These are phyloP conservation scores for Odontesthes bonariensis DNA, from an alignment of 2,113 vertebrate species.

Conservation along the genomic window DNA sequence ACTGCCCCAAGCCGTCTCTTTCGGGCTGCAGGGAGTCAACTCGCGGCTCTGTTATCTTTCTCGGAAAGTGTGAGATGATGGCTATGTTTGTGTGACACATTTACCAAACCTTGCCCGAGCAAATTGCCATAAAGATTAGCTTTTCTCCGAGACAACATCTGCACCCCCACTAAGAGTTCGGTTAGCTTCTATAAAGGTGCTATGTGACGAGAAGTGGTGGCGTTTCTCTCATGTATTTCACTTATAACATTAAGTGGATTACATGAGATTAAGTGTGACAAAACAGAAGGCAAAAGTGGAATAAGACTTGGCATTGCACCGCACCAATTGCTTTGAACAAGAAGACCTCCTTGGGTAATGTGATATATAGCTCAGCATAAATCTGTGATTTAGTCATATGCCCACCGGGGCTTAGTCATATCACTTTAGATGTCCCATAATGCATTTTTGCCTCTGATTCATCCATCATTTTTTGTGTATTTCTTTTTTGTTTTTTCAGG, in stretches of 20 bases:
- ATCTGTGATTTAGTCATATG: conserved; percentile 73
- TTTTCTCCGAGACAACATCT: conserved; percentile 60
- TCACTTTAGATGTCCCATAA: conserved; percentile 62
- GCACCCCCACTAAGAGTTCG: conserved; percentile 33
- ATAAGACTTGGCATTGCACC: conserved; percentile 62
- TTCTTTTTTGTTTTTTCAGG: not conserved
- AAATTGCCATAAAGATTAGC: conserved; percentile 61
- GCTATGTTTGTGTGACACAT: conserved; percentile 54
- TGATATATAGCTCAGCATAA: conserved; percentile 66
- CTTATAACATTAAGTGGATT: conserved; percentile 84
- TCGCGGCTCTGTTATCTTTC: conserved; percentile 52
- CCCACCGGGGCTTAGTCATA: conserved; percentile 58
- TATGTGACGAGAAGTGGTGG: conserved; percentile 50
- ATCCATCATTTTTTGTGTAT: conserved; percentile 33
- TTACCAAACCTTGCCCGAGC: conserved; percentile 55
- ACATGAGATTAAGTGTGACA: conserved; percentile 80
- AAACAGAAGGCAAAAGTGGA: conserved; percentile 68
- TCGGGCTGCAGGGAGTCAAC: conserved; percentile 44
- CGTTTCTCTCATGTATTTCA: conserved; percentile 74
- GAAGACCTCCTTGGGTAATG: conserved; percentile 62
- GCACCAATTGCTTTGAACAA: conserved; percentile 52
- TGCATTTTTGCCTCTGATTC: conserved; percentile 50
- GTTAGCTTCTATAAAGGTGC: conserved; percentile 54
- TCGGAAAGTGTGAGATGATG: conserved; percentile 44
- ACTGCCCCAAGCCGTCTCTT: conserved; percentile 16